A percentile compares a stretch with the other conserved stretches of the same genome.
Conservation (phyloP, 2,797 vertebrate species). For the Sciurus vulgaris region DNA sequence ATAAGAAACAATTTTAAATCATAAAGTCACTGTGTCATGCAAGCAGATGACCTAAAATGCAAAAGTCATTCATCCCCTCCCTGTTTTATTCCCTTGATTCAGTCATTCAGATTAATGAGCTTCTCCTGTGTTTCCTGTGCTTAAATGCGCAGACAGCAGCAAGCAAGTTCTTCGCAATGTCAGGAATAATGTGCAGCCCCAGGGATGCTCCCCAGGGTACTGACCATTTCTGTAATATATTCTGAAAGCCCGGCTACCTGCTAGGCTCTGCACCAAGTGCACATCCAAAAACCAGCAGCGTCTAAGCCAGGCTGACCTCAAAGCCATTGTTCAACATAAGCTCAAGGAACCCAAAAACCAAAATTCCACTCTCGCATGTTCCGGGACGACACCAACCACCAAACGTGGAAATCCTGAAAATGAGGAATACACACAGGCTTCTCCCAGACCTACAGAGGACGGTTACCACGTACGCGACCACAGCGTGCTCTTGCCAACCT, state of each 20-base stretch:
- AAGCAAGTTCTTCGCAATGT: slow-evolving; percentile 23
- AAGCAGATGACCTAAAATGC: background rate
- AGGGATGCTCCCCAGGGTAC: background rate
- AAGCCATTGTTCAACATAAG: background rate
- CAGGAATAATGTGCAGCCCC: slow-evolving; percentile 38
- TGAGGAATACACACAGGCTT: background rate
- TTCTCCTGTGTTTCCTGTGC: background rate
- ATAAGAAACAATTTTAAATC: slow-evolving; percentile 31
- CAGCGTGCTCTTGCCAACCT: background rate
- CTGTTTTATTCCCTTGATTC: slow-evolving; percentile 17
- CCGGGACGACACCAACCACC: background rate
- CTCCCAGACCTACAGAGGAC: background rate
- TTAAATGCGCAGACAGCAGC: background rate
- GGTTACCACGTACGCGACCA: background rate
- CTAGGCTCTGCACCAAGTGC: background rate
- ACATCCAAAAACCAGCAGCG: background rate
- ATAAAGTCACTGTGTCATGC: background rate
- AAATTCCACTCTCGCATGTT: background rate
- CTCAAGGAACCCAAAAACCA: background rate
- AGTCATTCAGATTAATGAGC: slow-evolving; percentile 13
- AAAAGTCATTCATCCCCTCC: background rate
- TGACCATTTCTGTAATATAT: background rate
- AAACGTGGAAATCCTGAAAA: slow-evolving; percentile 38
- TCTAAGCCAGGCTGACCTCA: background rate
- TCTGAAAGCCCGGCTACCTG: background rate